Conservation (phyloP, 1,140 invertebrate species). For the Nylanderia fulva region DNA sequence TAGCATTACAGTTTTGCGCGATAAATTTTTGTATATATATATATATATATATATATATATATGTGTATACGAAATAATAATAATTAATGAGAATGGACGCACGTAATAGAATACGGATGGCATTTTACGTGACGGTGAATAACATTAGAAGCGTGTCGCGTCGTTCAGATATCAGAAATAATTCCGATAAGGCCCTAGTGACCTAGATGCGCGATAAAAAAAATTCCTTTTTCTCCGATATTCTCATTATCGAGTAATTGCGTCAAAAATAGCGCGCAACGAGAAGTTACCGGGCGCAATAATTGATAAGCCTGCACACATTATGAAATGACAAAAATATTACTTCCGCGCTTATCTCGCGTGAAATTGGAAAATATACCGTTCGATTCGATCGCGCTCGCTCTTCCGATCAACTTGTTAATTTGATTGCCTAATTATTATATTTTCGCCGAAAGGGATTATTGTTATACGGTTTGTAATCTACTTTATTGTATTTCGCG, state of each 20-base stretch:
- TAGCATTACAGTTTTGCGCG: background rate
- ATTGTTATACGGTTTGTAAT: background rate
- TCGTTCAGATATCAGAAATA: conserved; percentile 27
- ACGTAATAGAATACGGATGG: background rate
- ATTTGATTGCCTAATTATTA: conserved; percentile 25
- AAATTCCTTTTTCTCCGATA: conserved; percentile 43
- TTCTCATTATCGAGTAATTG: conserved; percentile 52
- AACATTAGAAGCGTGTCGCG: background rate
- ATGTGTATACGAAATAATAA: no score
- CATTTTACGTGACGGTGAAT: background rate
- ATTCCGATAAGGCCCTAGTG: conserved; percentile 24
- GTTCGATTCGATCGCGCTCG: background rate
- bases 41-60: no score
- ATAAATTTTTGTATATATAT: conserved; percentile 15
- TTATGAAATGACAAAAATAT: conserved; percentile 2
- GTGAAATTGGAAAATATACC: conserved; percentile 12
- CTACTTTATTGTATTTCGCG: background rate
- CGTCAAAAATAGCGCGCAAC: conserved; percentile 21
- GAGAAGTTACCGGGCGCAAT: conserved; percentile 18
- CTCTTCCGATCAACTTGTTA: background rate
- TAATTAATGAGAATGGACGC: background rate
- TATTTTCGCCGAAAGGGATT: conserved; percentile 2
- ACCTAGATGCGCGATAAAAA: conserved; percentile 50
- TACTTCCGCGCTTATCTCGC: conserved; percentile 2
- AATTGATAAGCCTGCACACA: conserved; percentile 40